Evolutionary conservation across 2,797 vertebrate genomes (phyloP).

Genomic region (Capromys pilorides): DNA sequence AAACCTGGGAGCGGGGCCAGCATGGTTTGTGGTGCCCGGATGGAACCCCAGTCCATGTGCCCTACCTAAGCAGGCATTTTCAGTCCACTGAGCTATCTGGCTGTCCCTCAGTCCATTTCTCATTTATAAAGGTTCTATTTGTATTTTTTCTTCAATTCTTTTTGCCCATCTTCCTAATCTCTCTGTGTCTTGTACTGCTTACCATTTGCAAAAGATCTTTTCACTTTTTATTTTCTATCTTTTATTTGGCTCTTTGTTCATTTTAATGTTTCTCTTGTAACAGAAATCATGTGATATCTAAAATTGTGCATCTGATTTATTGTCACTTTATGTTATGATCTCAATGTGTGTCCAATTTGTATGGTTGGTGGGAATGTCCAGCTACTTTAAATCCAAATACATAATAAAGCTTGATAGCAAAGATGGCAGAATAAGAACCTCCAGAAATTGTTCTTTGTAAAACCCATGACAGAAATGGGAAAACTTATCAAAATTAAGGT

Average conservation of each 20-base stretch:
- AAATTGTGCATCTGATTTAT: neutral
- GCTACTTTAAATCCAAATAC: neutral
- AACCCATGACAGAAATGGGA: neutral
- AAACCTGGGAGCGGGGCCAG: too few relatives aligned
- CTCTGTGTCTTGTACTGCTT: neutral
- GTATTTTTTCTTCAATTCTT: neutral
- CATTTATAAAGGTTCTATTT: neutral
- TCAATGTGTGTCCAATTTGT: neutral
- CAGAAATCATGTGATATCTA: neutral
- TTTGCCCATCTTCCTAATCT: neutral
- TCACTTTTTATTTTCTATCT: neutral
- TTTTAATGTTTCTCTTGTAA: neutral
- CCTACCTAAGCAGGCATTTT: too few relatives aligned
- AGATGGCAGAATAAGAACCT: neutral
- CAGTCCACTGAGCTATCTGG: too few relatives aligned
- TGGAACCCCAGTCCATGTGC: too few relatives aligned
- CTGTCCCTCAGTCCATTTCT: neutral
- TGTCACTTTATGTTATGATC: neutral
- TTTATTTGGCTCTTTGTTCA: neutral
- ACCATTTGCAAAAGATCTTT: neutral
- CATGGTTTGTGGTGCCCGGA: too few relatives aligned
- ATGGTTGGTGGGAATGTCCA: neutral
- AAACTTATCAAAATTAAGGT: neutral
- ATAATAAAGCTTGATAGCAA: neutral
- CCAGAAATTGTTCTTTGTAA: neutral